Conservation (phyloP, 2,113 vertebrate genomes). For the Petrocephalus zakoni region DNA sequence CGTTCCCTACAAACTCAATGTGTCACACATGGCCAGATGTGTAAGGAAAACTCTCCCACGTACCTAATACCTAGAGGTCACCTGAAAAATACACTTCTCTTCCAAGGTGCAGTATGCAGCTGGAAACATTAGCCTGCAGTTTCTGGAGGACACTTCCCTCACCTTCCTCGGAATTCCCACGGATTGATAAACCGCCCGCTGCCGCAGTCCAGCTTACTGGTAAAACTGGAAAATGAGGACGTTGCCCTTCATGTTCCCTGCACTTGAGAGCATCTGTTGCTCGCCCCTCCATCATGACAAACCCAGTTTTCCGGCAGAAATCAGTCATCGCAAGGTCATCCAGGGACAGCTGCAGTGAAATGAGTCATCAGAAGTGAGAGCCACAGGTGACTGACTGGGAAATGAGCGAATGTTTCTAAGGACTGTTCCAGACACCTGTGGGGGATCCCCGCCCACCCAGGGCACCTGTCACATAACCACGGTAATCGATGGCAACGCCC, state of each 20-base stretch:
- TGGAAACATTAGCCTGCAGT: not conserved
- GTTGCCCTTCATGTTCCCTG: not conserved
- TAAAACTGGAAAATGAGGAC: not conserved
- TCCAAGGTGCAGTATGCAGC: not conserved
- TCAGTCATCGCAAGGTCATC: not conserved
- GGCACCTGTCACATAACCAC: not conserved
- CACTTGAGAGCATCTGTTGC: not conserved
- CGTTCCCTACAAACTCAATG: no score
- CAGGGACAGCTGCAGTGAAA: not conserved
- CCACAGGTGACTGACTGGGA: conserved; percentile 7
- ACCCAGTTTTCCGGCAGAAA: not conserved
- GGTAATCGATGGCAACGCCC: not conserved
- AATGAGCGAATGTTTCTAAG: not conserved
- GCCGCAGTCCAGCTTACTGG: not conserved
- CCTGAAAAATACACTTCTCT: not conserved
- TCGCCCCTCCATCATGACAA: not conserved
- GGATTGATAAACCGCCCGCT: not conserved
- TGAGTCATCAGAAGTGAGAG: not conserved
- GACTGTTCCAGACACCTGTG: not conserved
- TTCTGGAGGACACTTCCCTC: not conserved
- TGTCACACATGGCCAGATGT: not conserved
- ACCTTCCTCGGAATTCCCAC: no score
- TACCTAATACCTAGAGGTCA: not conserved
- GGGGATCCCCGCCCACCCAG: not conserved
- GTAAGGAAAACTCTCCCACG: not conserved